Evolutionary conservation across 2,113 vertebrate species (phyloP), one percentile per base, ranked within the genome.

Genomic region (Lepisosteus osseus): DNA sequence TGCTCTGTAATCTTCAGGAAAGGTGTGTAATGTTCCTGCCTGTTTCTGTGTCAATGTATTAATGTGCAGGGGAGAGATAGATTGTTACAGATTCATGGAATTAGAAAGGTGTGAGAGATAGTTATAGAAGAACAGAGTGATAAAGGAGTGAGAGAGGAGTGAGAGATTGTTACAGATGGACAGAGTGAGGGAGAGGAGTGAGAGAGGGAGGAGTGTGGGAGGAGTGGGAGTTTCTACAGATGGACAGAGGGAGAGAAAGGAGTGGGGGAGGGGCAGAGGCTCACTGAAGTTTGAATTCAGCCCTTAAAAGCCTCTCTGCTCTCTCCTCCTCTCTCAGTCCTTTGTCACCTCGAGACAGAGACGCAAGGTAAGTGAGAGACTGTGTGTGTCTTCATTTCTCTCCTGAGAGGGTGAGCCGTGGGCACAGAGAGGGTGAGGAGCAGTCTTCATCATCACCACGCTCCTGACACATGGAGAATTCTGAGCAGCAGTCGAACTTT

Each of bases 331-430:
- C 47, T 51, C 47, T 51, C 47, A 51, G 5, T 51, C 90, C 65
- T 91, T 42, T 2, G 90, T 88, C 91, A 89, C 90, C 79, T 91
- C 83, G 11, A 7, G 40, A 90, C 7, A 0, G 41, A 70, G 42
- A 8, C 6, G 2, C 73, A 76, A 0, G 88, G 83, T 47, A 91
- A 61, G 71, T 89, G 91, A 83, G 67, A 12, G 42, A 72, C 29
- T 29, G 29, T 29, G 29, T 76, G 54, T 14, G 67, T 40, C 42
- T 0, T 47, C 8, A 8, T 3, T 11, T 12, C 15, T 42, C 9
- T 59, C 59, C 17, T 9, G 47, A 51, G 47, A 51, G 47, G 9
- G 47, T 6, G 47, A 51, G 47, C 5, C 5, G 9, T 1, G 9
- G 47, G 9, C 5, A 51, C 5, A 51, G 47, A 51, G 47, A 51